These are phyloP conservation scores for Callipepla squamata DNA, from an alignment of 2,113 vertebrate species.

Conservation along the genomic window DNA sequence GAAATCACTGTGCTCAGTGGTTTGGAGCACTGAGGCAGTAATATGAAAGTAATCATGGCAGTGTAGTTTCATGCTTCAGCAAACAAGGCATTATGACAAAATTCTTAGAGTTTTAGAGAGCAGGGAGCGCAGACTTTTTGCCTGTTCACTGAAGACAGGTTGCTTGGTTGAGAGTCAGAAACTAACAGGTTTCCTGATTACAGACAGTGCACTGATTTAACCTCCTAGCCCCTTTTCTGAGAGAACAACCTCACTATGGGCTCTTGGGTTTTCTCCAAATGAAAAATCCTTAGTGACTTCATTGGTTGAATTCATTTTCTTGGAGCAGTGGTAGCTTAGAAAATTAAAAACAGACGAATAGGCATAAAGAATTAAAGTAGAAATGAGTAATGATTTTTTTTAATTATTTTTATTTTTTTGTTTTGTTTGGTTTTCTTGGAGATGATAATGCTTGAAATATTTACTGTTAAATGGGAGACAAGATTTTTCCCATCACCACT, in stretches of 20 bases:
- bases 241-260: background rate
- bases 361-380: background rate
- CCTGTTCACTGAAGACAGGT: background rate
- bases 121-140: background rate
- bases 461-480: background rate
- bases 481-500: background rate
- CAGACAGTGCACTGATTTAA: accelerated
- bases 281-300: background rate
- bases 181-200: background rate
- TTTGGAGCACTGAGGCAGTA: background rate
- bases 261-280: background rate
- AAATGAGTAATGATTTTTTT: background rate
- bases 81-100: background rate
- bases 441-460: background rate
- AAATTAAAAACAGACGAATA: background rate
- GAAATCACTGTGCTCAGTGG: background rate
- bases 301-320: background rate
- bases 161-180: background rate
- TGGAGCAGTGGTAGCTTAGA: background rate
- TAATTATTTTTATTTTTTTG: background rate
- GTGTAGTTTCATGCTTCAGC: background rate
- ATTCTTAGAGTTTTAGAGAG: background rate
- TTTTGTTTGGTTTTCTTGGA: background rate
- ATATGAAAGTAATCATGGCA: background rate
- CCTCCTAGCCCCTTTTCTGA: background rate